Conservation (phyloP, 1,140 invertebrate species). For the Microplitis demolitor region DNA sequence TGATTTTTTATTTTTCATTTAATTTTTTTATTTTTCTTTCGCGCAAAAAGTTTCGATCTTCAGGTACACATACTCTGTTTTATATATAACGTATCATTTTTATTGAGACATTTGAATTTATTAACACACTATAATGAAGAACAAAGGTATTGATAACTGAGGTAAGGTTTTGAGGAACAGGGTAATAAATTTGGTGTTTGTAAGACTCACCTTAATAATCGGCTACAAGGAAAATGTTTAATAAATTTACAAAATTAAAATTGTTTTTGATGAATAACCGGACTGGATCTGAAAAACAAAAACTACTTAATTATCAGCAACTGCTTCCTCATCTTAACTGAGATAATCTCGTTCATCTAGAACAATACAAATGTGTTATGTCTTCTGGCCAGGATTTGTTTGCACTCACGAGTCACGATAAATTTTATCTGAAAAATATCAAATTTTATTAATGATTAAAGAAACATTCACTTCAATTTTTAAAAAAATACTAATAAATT, state of each 20-base stretch:
- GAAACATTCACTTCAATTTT: constrained; percentile 32
- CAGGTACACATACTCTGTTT: not conserved
- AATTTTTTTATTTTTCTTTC: too few species aligned
- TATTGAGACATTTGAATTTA: constrained; percentile 10
- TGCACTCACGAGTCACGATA: too few species aligned
- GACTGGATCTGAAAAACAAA: constrained; percentile 29
- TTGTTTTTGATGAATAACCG: not conserved
- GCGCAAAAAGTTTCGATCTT: too few species aligned
- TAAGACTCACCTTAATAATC: constrained; percentile 21
- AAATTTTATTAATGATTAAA: constrained; percentile 34
- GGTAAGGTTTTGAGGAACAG: not conserved
- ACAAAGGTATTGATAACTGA: not conserved
- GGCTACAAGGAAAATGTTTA: constrained; percentile 10
- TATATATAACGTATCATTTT: not conserved
- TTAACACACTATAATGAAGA: not conserved
- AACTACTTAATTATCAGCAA: constrained; percentile 19
- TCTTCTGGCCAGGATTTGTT: not conserved
- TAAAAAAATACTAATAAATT: too few species aligned
- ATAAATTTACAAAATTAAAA: not conserved
- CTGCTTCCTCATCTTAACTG: not conserved
- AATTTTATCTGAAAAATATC: constrained; percentile 6
- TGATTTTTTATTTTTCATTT: too few species aligned
- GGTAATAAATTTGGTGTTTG: not conserved
- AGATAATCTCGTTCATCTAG: constrained; percentile 20
- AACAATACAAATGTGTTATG: constrained; percentile 32